Evolutionary conservation across 1,140 invertebrate species (phyloP).

Genomic region (Delia radicum): DNA sequence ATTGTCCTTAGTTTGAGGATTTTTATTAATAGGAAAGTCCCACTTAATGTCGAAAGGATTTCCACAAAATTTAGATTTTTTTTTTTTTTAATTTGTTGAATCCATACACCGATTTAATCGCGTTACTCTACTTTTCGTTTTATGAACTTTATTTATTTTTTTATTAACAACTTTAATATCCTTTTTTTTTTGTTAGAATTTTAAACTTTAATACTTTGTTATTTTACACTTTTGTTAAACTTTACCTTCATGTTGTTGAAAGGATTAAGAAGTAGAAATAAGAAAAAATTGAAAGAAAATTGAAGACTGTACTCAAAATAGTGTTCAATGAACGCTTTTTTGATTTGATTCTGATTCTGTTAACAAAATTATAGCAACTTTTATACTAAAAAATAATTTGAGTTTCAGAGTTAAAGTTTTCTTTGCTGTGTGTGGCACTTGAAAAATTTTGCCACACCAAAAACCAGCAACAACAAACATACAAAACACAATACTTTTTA

Average conservation of each 20-base stretch:
- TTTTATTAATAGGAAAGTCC: no score
- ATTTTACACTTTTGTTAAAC: not conserved
- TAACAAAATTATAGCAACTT: constrained; percentile 54
- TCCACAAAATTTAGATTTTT: no score
- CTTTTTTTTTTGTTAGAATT: not conserved
- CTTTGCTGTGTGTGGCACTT: not conserved
- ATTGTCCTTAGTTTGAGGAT: no score
- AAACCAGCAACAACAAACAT: not conserved
- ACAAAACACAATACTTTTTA: no score
- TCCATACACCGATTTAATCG: no score
- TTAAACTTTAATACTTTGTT: not conserved
- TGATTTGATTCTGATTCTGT: constrained; percentile 55
- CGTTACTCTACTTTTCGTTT: no score
- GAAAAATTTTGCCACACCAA: constrained; percentile 4
- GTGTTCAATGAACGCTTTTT: constrained; percentile 46
- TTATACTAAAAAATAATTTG: constrained; percentile 44
- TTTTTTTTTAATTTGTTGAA: no score
- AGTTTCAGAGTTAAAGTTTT: no score
- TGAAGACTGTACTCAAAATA: constrained; percentile 5
- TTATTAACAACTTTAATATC: no score
- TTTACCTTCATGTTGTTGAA: constrained; percentile 53
- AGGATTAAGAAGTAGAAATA: constrained; percentile 30
- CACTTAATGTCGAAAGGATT: no score
- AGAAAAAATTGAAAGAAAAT: constrained; percentile 39
- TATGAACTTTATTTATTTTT: no score